Evolutionary conservation across 2,888 invertebrate species (phyloP).

Genomic region (Anthrax anthrax): DNA sequence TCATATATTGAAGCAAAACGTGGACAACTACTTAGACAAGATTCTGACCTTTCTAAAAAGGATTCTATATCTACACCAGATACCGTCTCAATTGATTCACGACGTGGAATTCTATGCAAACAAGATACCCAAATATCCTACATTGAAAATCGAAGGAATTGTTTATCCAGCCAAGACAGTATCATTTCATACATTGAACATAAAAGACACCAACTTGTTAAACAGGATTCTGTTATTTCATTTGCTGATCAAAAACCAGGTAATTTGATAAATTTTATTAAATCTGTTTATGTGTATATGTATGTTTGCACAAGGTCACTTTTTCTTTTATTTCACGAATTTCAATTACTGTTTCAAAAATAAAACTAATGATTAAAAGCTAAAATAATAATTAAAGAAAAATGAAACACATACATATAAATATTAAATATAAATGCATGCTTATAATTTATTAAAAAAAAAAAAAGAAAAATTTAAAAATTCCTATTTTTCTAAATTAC

Average conservation of each 20-base stretch:
- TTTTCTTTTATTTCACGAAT: too few species aligned
- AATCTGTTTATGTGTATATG: too few species aligned
- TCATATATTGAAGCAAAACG: conserved; percentile 33
- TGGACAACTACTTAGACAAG: conserved; percentile 16
- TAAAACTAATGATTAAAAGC: too few species aligned
- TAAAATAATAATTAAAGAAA: too few species aligned
- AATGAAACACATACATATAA: too few species aligned
- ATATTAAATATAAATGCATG: too few species aligned
- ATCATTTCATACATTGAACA: conserved; percentile 23
- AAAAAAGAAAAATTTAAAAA: too few species aligned
- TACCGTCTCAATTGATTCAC: conserved; percentile 28
- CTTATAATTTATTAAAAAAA: too few species aligned
- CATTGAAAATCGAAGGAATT: conserved; percentile 17
- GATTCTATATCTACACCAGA: conserved; percentile 27
- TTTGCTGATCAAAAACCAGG: conserved; percentile 34
- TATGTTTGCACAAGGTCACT: too few species aligned
- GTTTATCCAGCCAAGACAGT: conserved; percentile 18
- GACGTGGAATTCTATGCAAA: conserved; percentile 21
- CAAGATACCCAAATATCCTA: conserved; percentile 22
- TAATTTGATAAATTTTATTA: conserved; percentile 10
- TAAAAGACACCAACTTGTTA: conserved; percentile 32
- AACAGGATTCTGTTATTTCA: conserved; percentile 34
- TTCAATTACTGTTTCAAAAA: too few species aligned
- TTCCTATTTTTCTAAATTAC: neutral
- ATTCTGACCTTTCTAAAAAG: conserved; percentile 18